These are phyloP conservation scores for Helicorthomorpha holstii DNA, from an alignment of 1,140 invertebrate genomes.

Conservation along the genomic window DNA sequence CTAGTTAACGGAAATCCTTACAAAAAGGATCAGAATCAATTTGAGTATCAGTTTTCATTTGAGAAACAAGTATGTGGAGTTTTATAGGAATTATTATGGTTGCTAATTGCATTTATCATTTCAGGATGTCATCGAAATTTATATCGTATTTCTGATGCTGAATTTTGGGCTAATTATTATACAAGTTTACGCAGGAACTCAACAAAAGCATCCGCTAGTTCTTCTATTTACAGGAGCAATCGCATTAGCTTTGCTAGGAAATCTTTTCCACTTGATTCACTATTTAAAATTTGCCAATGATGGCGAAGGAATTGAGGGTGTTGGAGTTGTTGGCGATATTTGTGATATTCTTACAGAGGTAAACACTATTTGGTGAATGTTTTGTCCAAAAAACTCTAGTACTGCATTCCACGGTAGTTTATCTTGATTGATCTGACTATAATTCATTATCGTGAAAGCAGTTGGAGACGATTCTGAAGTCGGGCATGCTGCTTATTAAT, in stretches of 20 bases:
- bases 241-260: constrained; percentile 61
- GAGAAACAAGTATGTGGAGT: constrained; percentile 55
- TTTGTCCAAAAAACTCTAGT: too few species aligned
- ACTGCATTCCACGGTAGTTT: too few species aligned
- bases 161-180: constrained; percentile 73
- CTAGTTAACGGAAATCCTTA: constrained; percentile 90
- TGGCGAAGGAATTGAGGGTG: constrained; percentile 60
- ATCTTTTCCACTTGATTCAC: constrained; percentile 74
- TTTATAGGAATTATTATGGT: not conserved
- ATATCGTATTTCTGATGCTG: constrained; percentile 70
- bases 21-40: constrained; percentile 49
- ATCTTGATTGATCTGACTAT: too few species aligned
- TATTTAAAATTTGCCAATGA: constrained; percentile 74
- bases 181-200: constrained; percentile 71
- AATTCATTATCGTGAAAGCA: too few species aligned
- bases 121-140: constrained; percentile 75
- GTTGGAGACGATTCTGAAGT: not conserved
- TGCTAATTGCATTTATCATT: constrained; percentile 14
- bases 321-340: constrained; percentile 73
- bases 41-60: constrained; percentile 92
- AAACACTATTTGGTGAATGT: too few species aligned
- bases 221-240: constrained; percentile 75
- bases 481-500: not conserved
- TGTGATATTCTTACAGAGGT: constrained; percentile 77
- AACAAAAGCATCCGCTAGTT: constrained; percentile 79